Base-by-base conservation (phyloP, 2,113 vertebrate species). In the Nycticebus coucang region DNA sequence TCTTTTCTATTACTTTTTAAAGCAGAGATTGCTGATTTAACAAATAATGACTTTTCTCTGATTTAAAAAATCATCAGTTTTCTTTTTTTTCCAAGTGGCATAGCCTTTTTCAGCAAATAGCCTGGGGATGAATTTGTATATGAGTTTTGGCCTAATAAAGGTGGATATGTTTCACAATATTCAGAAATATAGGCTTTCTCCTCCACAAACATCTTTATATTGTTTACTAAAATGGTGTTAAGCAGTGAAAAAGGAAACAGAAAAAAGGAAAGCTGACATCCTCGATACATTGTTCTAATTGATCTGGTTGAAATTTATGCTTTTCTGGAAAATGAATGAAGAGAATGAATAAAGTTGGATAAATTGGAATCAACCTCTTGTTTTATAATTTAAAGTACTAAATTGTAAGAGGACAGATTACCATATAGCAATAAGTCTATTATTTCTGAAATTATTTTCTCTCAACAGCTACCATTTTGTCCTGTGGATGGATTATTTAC, bases 401-500 rank as follows among this genome's bases (percentile, higher is more conserved):
- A 94, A 50, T 72, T 94, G 3, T 80, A 66, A 87, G 55, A 74
- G 7, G 28, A 62, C 21, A 77, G 21, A 28, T 72, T 62, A 45
- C 71, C 22, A 33, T 60, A 11, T 72, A 41, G 45, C 89, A 81
- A 28, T 82, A 85, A 92, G 59, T 85, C 22, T 84, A 1, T 33
- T 4, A 4, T 95, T 82, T 79, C 30, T 90, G 53, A 72, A 91
- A 71, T 97, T 78, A 93, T 71, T 97, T 64, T 71, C 35, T 89
- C 97, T 98, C 95, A 97, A 96, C 98, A 99, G 99, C 99, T 66
- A 99, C 99, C 97, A 99, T 99, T 98, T 99, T 99, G 98, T 99
- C 99, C 98, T 99, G 99, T 98, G 99, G 99, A 98, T 99, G 99
- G 99, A 99, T 99, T 98, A 99, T 99, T 98, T 99, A 99, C 98